Evolutionary conservation across 2,888 invertebrate species (phyloP), one percentile per base, ranked within the genome.

Genomic region (Epistrophella euchroma): DNA sequence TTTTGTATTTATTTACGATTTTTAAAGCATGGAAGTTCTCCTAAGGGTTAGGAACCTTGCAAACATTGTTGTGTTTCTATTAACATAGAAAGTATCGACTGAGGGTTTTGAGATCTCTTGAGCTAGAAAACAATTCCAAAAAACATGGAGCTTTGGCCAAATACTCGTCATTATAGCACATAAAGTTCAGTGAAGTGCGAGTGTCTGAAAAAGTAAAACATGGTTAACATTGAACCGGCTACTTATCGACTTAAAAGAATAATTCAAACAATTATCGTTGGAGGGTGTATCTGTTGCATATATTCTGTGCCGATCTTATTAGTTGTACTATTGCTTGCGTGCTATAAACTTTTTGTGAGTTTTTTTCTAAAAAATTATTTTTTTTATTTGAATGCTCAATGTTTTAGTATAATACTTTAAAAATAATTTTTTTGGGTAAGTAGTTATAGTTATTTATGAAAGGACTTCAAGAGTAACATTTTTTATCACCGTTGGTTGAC

Each of bases 261-360:
- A 52, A 68, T 68, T 25, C 68, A 68, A 68, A 68, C 68, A 37
- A 37, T 68, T n/a, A 17, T 25, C n/a, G 68, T 68, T 11, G 50
- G 22, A 4, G n/a, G n/a, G n/a, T 52, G 15, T 68, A 68, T n/a
- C n/a, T n/a, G n/a, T n/a, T n/a, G n/a, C 52, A 2, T 68, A 22
- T 68, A n/a, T 7, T 52, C 37, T 1, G 37, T 10, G 2, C 68
- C 52, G 6, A n/a, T 52, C n/a, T n/a, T 2, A 52, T 68, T 40
- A 52, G 22, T 68, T 37, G 25, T 52, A n/a, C 19, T 68, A n/a
- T 52, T 22, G 4, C 11, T 68, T 1, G n/a, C 17, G 25, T 68
- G 68, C 11, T 52, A 37, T 7, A 52, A 52, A 11, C 52, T 52
- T 0, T 68, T 68, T 37, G 68, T 68, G 19, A 68, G 68, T 52